These are phyloP conservation scores for Lagocephalus sceleratus DNA, from an alignment of 2,797 vertebrate genomes.

Conservation along the genomic window DNA sequence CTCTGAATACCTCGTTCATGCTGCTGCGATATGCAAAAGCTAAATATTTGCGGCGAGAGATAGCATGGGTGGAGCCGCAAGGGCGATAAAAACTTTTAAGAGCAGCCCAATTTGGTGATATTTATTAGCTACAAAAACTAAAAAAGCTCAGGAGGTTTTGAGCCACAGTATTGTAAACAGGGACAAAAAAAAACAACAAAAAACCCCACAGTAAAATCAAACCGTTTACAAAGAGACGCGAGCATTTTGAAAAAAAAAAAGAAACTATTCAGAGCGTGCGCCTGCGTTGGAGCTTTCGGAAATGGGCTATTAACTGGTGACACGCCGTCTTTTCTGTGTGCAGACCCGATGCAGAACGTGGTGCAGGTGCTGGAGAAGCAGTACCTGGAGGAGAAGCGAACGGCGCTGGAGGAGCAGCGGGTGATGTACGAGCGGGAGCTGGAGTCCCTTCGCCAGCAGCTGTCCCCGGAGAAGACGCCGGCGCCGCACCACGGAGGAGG, in stretches of 20 bases:
- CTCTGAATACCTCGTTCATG: too few species aligned
- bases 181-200: too few species aligned
- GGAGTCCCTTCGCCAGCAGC: slow-evolving; percentile 90
- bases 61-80: neutral
- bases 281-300: neutral
- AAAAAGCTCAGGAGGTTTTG: too few species aligned
- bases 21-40: neutral
- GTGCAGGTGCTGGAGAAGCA: slow-evolving; percentile 96
- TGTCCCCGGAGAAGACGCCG: slow-evolving; percentile 84
- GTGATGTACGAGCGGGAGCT: slow-evolving; percentile 95
- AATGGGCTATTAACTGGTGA: too few species aligned
- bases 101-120: neutral
- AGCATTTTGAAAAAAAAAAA: too few species aligned
- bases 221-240: too few species aligned
- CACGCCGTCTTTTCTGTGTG: neutral
- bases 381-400: slow-evolving; percentile 93
- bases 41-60: neutral
- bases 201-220: too few species aligned
- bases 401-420: slow-evolving; percentile 92
- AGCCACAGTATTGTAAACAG: too few species aligned
- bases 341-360: slow-evolving; percentile 94
- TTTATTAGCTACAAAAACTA: too few species aligned
- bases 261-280: too few species aligned
- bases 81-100: neutral
- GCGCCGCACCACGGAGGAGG: slow-evolving; percentile 81